Conservation (phyloP, 1,140 invertebrate genomes). For the Drosophila varians region DNA sequence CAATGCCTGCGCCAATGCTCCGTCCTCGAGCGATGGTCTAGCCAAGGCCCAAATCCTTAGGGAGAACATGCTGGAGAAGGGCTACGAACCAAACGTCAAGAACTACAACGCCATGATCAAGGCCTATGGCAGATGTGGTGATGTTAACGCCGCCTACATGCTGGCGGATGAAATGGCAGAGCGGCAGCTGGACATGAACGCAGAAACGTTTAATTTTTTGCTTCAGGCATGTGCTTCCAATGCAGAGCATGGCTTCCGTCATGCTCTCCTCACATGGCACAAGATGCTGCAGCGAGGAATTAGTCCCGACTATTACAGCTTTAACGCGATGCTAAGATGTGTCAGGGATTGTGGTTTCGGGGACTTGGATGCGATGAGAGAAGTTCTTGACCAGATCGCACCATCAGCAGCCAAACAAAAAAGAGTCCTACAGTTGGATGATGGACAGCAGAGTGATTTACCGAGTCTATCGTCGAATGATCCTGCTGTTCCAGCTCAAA, state of each 20-base stretch:
- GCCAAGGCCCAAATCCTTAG: constrained; percentile 87
- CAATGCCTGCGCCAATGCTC: constrained; percentile 93
- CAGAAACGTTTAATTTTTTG: constrained; percentile 90
- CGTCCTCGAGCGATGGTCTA: constrained; percentile 87
- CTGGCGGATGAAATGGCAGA: constrained; percentile 93
- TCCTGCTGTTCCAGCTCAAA: constrained; percentile 7
- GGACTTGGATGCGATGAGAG: constrained; percentile 85
- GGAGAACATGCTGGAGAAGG: constrained; percentile 88
- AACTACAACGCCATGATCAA: constrained; percentile 96
- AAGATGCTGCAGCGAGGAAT: constrained; percentile 89
- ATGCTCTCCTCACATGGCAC: constrained; percentile 93
- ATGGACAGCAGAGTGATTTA: not conserved
- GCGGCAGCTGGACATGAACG: constrained; percentile 87
- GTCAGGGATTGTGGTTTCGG: constrained; percentile 92
- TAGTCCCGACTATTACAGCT: constrained; percentile 88
- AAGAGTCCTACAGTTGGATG: not conserved
- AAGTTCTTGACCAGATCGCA: constrained; percentile 75
- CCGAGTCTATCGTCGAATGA: not conserved
- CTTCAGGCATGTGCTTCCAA: constrained; percentile 92
- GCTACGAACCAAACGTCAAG: constrained; percentile 88
- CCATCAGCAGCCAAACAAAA: not conserved
- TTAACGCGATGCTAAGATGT: constrained; percentile 91
- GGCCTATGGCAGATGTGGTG: constrained; percentile 92
- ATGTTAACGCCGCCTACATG: constrained; percentile 90
- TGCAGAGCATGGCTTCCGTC: constrained; percentile 90